phyloP scores from a whole-genome alignment of 2,888 invertebrate species.

The Sminthurinus aureus region DNA sequence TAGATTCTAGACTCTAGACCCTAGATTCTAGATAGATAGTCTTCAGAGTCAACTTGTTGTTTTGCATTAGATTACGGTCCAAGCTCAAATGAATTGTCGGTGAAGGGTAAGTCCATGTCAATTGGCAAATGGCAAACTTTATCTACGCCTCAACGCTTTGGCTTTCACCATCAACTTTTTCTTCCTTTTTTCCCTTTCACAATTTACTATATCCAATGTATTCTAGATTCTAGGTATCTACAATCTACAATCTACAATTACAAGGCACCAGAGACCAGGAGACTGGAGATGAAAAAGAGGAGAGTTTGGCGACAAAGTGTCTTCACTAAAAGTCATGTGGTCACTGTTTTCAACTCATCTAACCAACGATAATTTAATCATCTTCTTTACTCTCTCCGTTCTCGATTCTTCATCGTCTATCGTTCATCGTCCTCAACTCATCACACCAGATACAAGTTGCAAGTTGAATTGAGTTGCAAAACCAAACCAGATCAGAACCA shows the following conservation, averaged over 20 bases:
- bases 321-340: background rate
- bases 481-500: too few species aligned
- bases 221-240: too few species aligned
- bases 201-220: too few species aligned
- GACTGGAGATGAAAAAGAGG: background rate
- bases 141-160: background rate
- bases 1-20: too few species aligned
- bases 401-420: background rate
- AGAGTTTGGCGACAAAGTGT: conserved; percentile 1
- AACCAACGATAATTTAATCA: conserved; percentile 11
- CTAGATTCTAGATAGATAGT: too few species aligned
- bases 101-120: background rate
- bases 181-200: background rate
- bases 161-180: background rate
- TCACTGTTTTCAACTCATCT: background rate
- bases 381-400: background rate
- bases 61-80: conserved; percentile 10
- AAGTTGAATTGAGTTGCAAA: background rate
- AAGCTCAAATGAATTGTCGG: background rate
- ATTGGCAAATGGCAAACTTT: background rate
- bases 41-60: conserved; percentile 24
- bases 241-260: too few species aligned
- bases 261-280: background rate
- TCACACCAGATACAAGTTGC: background rate
- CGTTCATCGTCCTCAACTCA: background rate